Evolutionary conservation across 2,797 vertebrate genomes (phyloP), one percentile per base, ranked within the genome.

Genomic region (Dermochelys coriacea): DNA sequence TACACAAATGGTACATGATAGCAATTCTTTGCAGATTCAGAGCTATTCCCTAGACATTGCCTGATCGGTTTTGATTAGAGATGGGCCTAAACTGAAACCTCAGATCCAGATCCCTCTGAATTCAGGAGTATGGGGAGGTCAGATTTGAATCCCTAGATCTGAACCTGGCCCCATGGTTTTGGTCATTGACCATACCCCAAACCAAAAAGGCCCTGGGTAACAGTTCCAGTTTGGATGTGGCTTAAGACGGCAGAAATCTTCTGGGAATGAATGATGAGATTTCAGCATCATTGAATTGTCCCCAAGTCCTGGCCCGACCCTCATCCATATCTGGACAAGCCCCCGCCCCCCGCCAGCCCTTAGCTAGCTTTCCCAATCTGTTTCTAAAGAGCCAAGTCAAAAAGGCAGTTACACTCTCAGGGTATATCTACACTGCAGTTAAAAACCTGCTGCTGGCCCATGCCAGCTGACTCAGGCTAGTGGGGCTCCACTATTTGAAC

Each of bases 1-100:
- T 27, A 0, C 1, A 52, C 37, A 31, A 31, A 45, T 1, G 0
- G 12, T 55, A 59, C 6, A 18, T n/a, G 18, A 78, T 8, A 47
- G 2, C n/a, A 16, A 55, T 86, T 74, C 12, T 34, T 49, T 25
- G 45, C 55, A 74, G 49, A 9, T 87, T 82, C 29, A 49, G 15
- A 77, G 31, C 45, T 29, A 21, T 27, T 18, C n/a, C 34, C 77
- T 6, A 18, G 55, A 11, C 31, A 2, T 2, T 1, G 74, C 16
- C 29, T 0, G 0, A 5, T 12, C 55, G 25, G 29, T 49, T 50
- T 16, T 16, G 29, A 4, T 89, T 25, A 6, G 88, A 78, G 71
- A 34, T 6, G 18, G 0, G 27, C 16, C 80, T 34, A 55, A 59
- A 11, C 18, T 21, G 29, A 31, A 47, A 1, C 50, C 34, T 45